Evolutionary conservation across 2,113 vertebrate species (phyloP).

Genomic region (Asarcornis scutulata): DNA sequence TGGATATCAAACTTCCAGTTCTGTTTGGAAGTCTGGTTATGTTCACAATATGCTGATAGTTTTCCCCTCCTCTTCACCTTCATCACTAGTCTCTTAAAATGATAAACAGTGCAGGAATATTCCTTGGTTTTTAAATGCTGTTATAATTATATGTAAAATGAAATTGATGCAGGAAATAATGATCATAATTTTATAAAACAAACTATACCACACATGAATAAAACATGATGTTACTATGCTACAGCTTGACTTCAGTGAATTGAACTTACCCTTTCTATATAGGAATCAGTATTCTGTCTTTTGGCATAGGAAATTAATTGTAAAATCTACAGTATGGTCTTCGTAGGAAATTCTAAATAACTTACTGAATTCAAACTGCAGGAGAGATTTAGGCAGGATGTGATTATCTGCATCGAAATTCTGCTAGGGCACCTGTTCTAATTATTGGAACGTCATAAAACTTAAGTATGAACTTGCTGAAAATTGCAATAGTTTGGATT

Average conservation of each 20-base stretch:
- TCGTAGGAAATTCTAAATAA: neutral
- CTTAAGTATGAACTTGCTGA: neutral
- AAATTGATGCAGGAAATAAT: conserved; percentile 2
- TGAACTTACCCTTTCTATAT: neutral
- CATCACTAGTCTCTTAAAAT: neutral
- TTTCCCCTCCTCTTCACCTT: neutral
- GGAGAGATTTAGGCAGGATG: neutral
- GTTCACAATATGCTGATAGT: neutral
- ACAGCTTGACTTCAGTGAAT: neutral
- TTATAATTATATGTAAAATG: neutral
- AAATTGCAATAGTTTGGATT: neutral
- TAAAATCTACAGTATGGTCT: neutral
- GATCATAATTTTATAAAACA: conserved; percentile 7
- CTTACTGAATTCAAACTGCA: neutral
- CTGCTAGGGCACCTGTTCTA: neutral
- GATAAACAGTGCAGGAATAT: neutral
- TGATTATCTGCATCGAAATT: neutral
- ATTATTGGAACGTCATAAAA: neutral
- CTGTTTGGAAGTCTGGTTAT: conserved; percentile 5
- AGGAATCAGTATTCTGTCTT: neutral
- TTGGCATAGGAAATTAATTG: neutral
- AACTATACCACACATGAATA: neutral
- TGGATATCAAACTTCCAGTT: neutral
- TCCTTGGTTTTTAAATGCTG: neutral
- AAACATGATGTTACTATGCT: neutral